These are phyloP conservation scores for Hyaena hyaena DNA, from an alignment of 2,113 vertebrate genomes.

Conservation along the genomic window DNA sequence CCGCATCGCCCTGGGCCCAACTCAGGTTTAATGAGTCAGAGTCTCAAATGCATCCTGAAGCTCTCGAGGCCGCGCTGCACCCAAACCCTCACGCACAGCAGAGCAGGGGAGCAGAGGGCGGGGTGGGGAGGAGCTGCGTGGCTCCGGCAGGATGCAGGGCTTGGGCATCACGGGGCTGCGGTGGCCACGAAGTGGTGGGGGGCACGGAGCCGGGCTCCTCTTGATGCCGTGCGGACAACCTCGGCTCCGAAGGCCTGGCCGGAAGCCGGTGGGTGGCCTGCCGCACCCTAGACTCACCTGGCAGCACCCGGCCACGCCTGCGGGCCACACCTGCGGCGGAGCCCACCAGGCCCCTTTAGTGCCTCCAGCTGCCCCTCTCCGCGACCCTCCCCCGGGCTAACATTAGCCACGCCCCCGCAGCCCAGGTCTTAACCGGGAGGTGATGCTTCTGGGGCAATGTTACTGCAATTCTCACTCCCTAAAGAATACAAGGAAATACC, in stretches of 20 bases:
- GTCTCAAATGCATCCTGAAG: background rate
- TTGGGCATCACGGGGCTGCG: background rate
- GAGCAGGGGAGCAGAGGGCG: background rate
- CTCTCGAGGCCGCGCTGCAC: fast-evolving
- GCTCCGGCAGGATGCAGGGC: fast-evolving
- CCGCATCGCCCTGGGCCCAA: background rate
- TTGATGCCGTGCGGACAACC: background rate
- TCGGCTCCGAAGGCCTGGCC: background rate
- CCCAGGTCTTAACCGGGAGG: background rate
- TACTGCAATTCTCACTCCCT: background rate
- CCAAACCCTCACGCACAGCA: fast-evolving
- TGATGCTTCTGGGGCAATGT: too few relatives aligned
- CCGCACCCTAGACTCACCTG: fast-evolving
- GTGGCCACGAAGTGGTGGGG: too few relatives aligned
- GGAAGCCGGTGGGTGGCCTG: background rate
- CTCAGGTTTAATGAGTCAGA: background rate
- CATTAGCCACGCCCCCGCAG: background rate
- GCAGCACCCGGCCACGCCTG: too few relatives aligned
- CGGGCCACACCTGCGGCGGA: background rate
- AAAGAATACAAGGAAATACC: background rate
- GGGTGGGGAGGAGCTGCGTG: background rate
- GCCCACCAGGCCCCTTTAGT: too few relatives aligned
- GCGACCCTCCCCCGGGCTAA: background rate
- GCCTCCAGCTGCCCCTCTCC: background rate
- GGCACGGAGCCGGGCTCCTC: background rate